These are phyloP conservation scores for Chloromyia formosa DNA, from an alignment of 2,888 invertebrate genomes.

Conservation along the genomic window DNA sequence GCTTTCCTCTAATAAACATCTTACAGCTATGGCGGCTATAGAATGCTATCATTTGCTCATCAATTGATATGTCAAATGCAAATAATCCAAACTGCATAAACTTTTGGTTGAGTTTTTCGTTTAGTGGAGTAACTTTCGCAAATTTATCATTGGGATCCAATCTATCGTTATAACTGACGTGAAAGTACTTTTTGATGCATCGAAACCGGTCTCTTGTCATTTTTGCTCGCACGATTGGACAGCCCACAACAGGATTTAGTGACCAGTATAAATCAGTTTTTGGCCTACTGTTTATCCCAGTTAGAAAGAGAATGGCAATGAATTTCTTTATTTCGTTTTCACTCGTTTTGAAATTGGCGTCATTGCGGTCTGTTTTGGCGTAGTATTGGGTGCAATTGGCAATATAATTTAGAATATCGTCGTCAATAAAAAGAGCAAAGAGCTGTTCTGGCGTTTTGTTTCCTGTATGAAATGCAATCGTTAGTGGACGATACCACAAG, in stretches of 20 bases:
- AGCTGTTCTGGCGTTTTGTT: neutral
- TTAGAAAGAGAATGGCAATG: neutral
- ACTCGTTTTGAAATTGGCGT: neutral
- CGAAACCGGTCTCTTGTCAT: neutral
- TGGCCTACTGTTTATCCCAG: constrained; percentile 1
- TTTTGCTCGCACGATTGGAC: neutral
- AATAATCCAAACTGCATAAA: neutral
- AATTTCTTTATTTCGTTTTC: neutral
- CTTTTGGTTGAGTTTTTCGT: neutral
- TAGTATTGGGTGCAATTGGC: neutral
- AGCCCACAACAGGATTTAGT: too few relatives aligned
- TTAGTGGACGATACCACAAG: too few relatives aligned
- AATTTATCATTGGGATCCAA: neutral
- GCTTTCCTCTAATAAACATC: constrained; percentile 1
- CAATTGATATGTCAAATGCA: neutral
- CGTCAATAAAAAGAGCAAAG: neutral
- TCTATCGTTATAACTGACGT: neutral
- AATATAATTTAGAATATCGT: neutral
- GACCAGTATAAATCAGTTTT: neutral
- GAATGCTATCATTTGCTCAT: constrained; percentile 1
- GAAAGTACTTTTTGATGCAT: neutral
- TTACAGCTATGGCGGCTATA: neutral
- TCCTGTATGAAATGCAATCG: neutral
- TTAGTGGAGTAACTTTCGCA: neutral
- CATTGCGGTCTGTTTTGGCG: neutral